A percentile compares a stretch with the other conserved stretches of the same genome.
Evolutionary conservation across 2,113 vertebrate species (phyloP).

Genomic region (Raja brachyura): DNA sequence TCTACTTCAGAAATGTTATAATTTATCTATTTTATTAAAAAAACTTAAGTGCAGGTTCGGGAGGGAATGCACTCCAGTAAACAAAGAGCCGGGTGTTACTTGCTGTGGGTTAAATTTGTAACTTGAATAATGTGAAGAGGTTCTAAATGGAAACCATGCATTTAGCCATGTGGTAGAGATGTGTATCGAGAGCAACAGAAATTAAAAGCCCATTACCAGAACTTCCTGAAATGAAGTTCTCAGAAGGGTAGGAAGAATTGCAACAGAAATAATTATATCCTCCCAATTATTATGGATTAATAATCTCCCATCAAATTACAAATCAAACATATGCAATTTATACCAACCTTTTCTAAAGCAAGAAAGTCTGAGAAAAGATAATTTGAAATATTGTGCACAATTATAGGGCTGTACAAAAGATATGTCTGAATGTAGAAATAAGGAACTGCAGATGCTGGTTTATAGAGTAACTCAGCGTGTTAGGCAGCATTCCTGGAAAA

Average conservation of each 20-base stretch:
- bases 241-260: neutral
- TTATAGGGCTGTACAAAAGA: neutral
- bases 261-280: neutral
- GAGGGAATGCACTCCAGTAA: neutral
- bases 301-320: neutral
- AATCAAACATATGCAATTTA: neutral
- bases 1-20: too few species aligned
- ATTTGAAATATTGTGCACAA: neutral
- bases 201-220: neutral
- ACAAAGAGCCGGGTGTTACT: neutral
- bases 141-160: neutral
- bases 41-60: too few species aligned
- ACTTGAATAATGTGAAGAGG: neutral
- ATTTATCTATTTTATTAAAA: too few species aligned
- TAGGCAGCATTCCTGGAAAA: too few species aligned
- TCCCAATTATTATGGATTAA: too few species aligned
- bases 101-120: neutral
- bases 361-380: neutral
- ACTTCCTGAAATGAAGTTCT: neutral
- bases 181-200: neutral
- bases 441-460: too few species aligned
- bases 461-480: too few species aligned
- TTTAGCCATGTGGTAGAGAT: neutral
- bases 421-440: too few species aligned
- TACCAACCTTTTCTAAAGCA: neutral